phyloP scores from a whole-genome alignment of 1,140 invertebrate species.

The Hylyphantes graminicola region DNA sequence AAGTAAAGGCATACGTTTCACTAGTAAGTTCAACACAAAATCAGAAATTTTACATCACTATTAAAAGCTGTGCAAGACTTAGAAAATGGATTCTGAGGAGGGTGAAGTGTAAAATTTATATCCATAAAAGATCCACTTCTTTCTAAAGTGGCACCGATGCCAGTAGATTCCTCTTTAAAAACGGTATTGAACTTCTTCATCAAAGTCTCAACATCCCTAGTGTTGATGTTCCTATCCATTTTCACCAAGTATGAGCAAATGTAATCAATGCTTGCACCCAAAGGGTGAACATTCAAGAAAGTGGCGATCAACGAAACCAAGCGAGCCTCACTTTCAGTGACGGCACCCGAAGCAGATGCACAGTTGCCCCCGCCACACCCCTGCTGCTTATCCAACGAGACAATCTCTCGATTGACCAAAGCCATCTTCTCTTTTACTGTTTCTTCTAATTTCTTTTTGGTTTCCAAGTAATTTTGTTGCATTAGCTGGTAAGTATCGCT shows the following conservation, averaged over 20 bases:
- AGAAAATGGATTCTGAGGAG: too few species aligned
- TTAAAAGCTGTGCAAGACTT: too few species aligned
- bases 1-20: too few species aligned
- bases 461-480: too few species aligned
- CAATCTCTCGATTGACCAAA: too few species aligned
- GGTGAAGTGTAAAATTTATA: background rate
- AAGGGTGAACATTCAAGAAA: conserved; percentile 88
- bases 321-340: background rate
- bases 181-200: conserved; percentile 80
- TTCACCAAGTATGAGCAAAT: conserved; percentile 82
- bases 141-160: conserved; percentile 81
- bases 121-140: conserved; percentile 75
- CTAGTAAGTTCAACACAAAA: too few species aligned
- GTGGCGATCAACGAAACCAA: conserved; percentile 78
- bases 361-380: background rate
- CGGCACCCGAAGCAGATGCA: background rate
- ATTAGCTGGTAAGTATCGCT: too few species aligned
- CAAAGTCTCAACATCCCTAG: conserved; percentile 79
- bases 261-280: conserved; percentile 85
- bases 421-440: too few species aligned
- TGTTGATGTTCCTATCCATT: conserved; percentile 75
- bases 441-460: too few species aligned
- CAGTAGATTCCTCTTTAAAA: conserved; percentile 80
- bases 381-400: too few species aligned
- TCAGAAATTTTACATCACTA: too few species aligned